Conservation (phyloP, 2,888 invertebrate species). For the Troglohyphantes excavatus region DNA sequence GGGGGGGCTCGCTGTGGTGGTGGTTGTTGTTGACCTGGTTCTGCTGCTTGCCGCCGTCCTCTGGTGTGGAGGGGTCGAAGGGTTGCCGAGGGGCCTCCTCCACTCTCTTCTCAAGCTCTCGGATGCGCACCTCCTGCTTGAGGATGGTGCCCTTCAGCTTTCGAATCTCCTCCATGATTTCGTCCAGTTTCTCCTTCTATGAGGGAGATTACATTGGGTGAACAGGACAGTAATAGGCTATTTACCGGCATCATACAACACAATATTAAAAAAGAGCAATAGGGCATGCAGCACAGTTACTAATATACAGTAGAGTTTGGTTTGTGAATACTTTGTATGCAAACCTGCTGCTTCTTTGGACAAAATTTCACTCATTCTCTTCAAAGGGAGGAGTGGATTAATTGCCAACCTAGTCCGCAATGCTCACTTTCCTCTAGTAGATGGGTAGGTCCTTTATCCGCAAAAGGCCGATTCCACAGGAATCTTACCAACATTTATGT, state of each 20-base stretch:
- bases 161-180: slow-evolving; percentile 91
- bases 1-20: slow-evolving; percentile 60
- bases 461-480: too few species aligned
- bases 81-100: slow-evolving; percentile 38
- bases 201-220: neutral
- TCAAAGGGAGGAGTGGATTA: too few species aligned
- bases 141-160: slow-evolving; percentile 95
- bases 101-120: slow-evolving; percentile 87
- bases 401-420: too few species aligned
- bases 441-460: too few species aligned
- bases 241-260: slow-evolving; percentile 74
- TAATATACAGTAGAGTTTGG: too few species aligned
- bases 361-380: too few species aligned
- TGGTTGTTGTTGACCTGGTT: slow-evolving; percentile 73
- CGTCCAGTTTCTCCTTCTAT: slow-evolving; percentile 85
- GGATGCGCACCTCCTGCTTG: slow-evolving; percentile 94
- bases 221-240: neutral
- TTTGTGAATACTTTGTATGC: too few species aligned
- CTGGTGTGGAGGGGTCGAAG: neutral
- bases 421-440: too few species aligned
- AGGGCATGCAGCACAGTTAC: too few species aligned
- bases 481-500: too few species aligned
- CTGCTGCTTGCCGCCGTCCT: slow-evolving; percentile 61
- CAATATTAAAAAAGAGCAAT: too few species aligned
- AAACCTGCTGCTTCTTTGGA: too few species aligned